Base-by-base conservation (phyloP, 2,797 vertebrate genomes). In the Melanogrammus aeglefinus region DNA sequence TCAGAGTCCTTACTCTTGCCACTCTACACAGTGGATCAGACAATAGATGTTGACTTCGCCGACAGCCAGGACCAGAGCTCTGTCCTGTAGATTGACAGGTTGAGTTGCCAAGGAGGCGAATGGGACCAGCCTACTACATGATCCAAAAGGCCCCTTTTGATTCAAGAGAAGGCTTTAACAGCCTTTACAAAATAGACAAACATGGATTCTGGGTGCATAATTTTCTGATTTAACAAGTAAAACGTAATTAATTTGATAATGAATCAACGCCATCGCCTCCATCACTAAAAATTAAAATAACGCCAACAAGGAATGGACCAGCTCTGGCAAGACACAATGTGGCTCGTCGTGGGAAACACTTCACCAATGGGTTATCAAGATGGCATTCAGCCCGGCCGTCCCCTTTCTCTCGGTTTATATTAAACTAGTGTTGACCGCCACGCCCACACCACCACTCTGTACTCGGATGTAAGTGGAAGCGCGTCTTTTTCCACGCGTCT, bases 81-180 rank as follows among this genome's bases (percentile, higher is more conserved):
- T 79, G 81, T 72, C 44, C 80, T 81, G 82, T 35, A 39, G 84
- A 76, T 76, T 87, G 84, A 91, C 85, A 77, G 47, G 81, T 71
- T 80, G 70, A 71, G 91, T 91, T 90, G 83, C 90, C 90, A 90
- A 90, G 92, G 90, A 47, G 39, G 38, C 66, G 69, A n/a, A 66
- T 24, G 63, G n/a, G n/a, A 27, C 9, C 3, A 16, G 39, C 13
- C 38, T 27, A 7, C 38, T 27, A 7, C 18, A 21, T 41, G 72
- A n/a, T 1, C 72, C 72, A 31, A 81, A 72, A 84, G 87, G 87
- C 83, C 85, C n/a, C 75, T 76, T 76, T 70, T 10, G 3, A 24
- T 7, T 81, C 4, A 24, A 8, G 80, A 76, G 33, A 44, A 81
- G 41, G 38, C 77, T 82, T 85, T 63, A 21, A 73, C 1, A 36